Percentiles rank a stretch among this genome's conserved stretches.
Conservation (phyloP, 2,888 invertebrate species). For the Orthonevra nobilis region DNA sequence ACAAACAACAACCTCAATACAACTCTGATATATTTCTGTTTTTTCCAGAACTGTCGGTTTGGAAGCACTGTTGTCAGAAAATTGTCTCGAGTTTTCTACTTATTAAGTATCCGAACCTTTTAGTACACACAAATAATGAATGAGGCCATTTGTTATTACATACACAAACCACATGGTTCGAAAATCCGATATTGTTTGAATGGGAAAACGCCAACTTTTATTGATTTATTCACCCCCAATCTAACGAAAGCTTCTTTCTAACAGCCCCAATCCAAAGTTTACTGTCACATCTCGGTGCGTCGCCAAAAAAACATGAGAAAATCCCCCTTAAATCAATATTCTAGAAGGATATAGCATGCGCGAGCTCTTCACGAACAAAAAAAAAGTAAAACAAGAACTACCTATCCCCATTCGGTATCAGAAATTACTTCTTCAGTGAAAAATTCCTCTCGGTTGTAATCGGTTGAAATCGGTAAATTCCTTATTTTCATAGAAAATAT, state of each 20-base stretch:
- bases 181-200: background rate
- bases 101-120: too few relatives aligned
- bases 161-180: constrained; percentile 8
- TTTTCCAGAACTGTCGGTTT: too few relatives aligned
- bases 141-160: background rate
- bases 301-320: constrained; percentile 25
- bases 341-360: constrained; percentile 56
- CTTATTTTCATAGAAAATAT: constrained; percentile 3
- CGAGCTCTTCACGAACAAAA: constrained; percentile 42
- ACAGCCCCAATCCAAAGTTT: background rate
- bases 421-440: constrained; percentile 75
- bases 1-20: too few relatives aligned
- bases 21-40: too few relatives aligned
- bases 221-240: constrained; percentile 41
- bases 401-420: constrained; percentile 36
- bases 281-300: constrained; percentile 32
- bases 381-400: too few relatives aligned
- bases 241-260: constrained; percentile 9
- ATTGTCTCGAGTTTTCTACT: too few relatives aligned
- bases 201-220: constrained; percentile 7
- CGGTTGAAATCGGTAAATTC: constrained; percentile 72
- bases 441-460: constrained; percentile 78
- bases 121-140: too few relatives aligned
- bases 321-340: constrained; percentile 54
- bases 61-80: too few relatives aligned